Base-by-base conservation (phyloP, 2,797 vertebrate species). In the Enteromius argenteus region DNA sequence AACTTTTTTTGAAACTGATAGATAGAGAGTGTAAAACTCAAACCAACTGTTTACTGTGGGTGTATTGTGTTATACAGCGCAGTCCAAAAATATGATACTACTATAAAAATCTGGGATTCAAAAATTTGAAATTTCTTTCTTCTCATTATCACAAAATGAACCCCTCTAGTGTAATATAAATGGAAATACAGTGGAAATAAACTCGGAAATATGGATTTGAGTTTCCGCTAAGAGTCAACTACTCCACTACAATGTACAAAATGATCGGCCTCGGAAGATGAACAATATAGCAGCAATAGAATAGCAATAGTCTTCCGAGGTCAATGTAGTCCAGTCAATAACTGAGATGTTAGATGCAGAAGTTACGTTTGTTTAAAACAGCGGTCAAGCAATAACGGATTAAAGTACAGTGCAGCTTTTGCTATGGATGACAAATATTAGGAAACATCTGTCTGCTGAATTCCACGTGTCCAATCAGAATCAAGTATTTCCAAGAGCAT, bases 21-120 rank as follows among this genome's bases (percentile, higher is more conserved):
- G 73, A 56, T 37, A 81, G n/a, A 58, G 17, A 71, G 66, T 44
- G 42, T 62, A 32, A 81, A 72, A 32, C 30, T 71, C 23, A 69
- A 69, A 71, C 15, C 35, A 39, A 32, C 53, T 71, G 17, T 72
- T 58, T 58, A 72, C 42, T 32, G 23, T 53, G 64, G 32, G 46
- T 69, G 32, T 27, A 58, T 42, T 3, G 7, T 39, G 5, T 51
- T 32, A 49, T 30, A 19, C 23, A 72, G 44, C 17, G 4, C 17
- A 1, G 10, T 60, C 51, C 21, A 76, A 76, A 75, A 58, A 10
- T 0, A 76, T 39, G 51, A 58, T 17, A 39, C 49, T 6, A 11
- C 32, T 37, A 56, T 19, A 46, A 53, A 46, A 46, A 46, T 49
- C 23, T 72, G 42, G 14, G 14, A 72, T 72, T 72, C 11, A 74